Base-by-base conservation (phyloP, 2,797 vertebrate species). In the Melanotaenia nigrans region DNA sequence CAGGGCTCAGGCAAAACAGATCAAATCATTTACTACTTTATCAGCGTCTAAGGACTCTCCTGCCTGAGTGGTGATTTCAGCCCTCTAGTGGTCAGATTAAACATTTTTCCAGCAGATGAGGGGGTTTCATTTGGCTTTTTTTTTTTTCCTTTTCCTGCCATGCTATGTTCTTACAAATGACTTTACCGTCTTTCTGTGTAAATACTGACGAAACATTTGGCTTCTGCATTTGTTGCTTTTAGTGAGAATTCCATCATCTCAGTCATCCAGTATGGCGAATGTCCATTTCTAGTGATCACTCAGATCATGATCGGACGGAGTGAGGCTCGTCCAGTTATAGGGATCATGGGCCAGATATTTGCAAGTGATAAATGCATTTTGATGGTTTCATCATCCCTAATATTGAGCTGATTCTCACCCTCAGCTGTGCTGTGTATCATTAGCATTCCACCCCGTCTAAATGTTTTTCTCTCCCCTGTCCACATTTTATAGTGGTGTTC, bases 31-130 rank as follows among this genome's bases (percentile, higher is more conserved):
- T 49, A 55, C 38, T 65, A 33, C 24, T 58, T 33, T 77, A 51
- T 71, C 30, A 65, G n/a, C n/a, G 22, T 36, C 16, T 16, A 63
- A 40, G 30, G 51, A 49, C 53, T 22, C 33, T 57, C 25, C 38
- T 65, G 60, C 65, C 78, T 36, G 0, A 36, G 55, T 63, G 79
- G 64, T 60, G 79, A 64, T 70, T 51, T 81, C 64, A 47, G 85
- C 92, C 90, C 88, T 78, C 92, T 93, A 81, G 88, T 91, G 92
- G 90, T 10, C 86, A 82, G 45, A 85, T 61, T 18, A 51, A 24
- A 6, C 61, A 47, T 47, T 40, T 74, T 61, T 75, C 42, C 55
- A 61, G 14, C 54, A 77, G 20, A 69, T 57, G 49, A 36, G 3
- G 20, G 2, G 62, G 18, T 36, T 10, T 0, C 5, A 2, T 9